Base-by-base conservation (phyloP, 2,888 invertebrate species). In the Chloroclysta siterata region DNA sequence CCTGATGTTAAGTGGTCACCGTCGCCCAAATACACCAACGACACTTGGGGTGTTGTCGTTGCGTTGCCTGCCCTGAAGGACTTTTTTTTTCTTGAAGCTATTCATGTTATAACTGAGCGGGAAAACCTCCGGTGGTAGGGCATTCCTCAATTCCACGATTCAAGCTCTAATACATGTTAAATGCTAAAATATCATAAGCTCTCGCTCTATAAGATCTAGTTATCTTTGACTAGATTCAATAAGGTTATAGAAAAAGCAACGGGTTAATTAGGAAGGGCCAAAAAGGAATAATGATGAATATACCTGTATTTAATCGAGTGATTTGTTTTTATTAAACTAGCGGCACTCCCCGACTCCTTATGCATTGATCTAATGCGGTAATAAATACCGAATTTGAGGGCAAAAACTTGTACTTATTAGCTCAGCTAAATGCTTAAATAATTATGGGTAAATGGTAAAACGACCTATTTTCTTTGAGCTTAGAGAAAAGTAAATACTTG, bases 231-330 rank as follows among this genome's bases (percentile, higher is more conserved):
- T 51, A 17, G 51, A 46, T 56, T 62, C 41, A 62, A 62, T 62
- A 56, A 53, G 62, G 52, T 56, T 46, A 41, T 56, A 53, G 52
- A 62, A 62, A 61, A 62, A 51, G 55, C 8, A 13, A 13, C 0
- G 5, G 41, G 41, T 52, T 56, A 56, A 56, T 56, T 62, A 62
- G 55, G 28, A 14, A 46, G 15, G 44, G 13, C 62, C 47, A 47
- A 62, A 56, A 56, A 47, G 62, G 62, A 52, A 62, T 56, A 62
- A 62, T 53, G 61, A 53, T 56, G 55, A 36, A 55, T 46, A 51
- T 55, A 47, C 7, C 48, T 42, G 50, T 59, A 53, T 51, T 42
- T 41, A 10, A 51, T 42, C 17, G 47, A 42, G 14, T 53, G 33
- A 51, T 53, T 54, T 51, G 41, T 39, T 44, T 55, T 61, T 51